Conservation (phyloP, 2,797 vertebrate species). For the Poeciliopsis infans region DNA sequence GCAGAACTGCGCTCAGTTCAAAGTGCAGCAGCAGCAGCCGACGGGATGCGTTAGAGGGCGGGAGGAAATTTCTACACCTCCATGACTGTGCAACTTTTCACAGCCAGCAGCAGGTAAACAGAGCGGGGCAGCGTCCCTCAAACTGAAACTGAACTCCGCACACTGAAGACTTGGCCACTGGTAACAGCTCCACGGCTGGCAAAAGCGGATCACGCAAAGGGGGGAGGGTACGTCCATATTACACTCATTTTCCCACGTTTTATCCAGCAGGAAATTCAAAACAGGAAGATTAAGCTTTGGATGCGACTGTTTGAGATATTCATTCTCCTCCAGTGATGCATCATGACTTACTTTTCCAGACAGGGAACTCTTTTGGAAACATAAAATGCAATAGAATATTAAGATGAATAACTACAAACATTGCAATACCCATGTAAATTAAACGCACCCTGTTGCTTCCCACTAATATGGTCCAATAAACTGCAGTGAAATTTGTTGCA, state of each 20-base stretch:
- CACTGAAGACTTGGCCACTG: neutral
- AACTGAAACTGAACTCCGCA: neutral
- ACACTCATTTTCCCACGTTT: neutral
- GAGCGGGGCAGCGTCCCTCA: neutral
- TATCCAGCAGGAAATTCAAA: neutral
- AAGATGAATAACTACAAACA: neutral
- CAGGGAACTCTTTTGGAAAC: neutral
- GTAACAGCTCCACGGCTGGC: neutral
- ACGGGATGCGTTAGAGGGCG: neutral
- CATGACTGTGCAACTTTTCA: slow-evolving; percentile 78
- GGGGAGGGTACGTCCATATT: neutral
- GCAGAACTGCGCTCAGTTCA: neutral
- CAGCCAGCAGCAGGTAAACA: neutral
- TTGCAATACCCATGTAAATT: neutral
- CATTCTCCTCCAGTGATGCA: neutral
- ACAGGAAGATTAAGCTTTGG: neutral
- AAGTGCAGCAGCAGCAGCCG: neutral
- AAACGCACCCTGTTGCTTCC: neutral
- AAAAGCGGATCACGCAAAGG: neutral
- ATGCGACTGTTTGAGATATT: neutral
- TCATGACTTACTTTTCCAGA: neutral
- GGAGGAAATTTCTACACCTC: slow-evolving; percentile 60
- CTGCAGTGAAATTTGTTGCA: neutral
- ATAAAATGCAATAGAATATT: neutral
- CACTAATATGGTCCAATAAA: neutral